These are phyloP conservation scores for Nycticorax nycticorax DNA, from an alignment of 2,113 vertebrate genomes.

Conservation along the genomic window DNA sequence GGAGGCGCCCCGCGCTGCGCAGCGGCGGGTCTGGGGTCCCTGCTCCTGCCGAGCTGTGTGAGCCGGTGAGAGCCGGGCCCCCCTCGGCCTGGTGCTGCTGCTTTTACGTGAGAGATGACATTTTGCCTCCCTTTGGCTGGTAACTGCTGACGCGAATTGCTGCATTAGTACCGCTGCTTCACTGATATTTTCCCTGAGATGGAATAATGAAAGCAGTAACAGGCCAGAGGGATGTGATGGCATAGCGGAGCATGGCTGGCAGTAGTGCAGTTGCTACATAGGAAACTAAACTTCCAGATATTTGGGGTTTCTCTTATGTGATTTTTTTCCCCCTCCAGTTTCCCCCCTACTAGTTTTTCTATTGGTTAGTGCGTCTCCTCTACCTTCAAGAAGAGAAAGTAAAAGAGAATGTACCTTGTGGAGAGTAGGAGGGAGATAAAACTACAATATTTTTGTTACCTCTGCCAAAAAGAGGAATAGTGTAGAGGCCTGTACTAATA, in stretches of 20 bases:
- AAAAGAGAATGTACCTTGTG: background rate
- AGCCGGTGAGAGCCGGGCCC: background rate
- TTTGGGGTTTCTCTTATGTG: background rate
- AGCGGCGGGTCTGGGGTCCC: background rate
- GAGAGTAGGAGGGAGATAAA: background rate
- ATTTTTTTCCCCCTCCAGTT: too few relatives aligned
- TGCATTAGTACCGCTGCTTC: background rate
- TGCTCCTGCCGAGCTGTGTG: background rate
- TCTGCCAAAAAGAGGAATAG: background rate
- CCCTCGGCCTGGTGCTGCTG: background rate
- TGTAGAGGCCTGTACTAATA: background rate
- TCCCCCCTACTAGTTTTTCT: background rate
- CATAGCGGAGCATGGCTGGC: background rate
- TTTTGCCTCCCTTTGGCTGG: background rate
- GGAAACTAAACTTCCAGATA: background rate
- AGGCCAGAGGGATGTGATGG: background rate
- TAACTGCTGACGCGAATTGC: background rate
- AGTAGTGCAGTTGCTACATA: rapidly evolving
- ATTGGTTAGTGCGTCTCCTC: background rate
- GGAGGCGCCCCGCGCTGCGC: background rate
- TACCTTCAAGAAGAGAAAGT: background rate
- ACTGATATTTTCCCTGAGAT: background rate
- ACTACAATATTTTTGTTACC: background rate
- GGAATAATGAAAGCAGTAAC: background rate
- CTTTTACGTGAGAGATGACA: rapidly evolving